phyloP scores from a whole-genome alignment of 2,113 vertebrate genomes.

The Trematomus loennbergii region DNA sequence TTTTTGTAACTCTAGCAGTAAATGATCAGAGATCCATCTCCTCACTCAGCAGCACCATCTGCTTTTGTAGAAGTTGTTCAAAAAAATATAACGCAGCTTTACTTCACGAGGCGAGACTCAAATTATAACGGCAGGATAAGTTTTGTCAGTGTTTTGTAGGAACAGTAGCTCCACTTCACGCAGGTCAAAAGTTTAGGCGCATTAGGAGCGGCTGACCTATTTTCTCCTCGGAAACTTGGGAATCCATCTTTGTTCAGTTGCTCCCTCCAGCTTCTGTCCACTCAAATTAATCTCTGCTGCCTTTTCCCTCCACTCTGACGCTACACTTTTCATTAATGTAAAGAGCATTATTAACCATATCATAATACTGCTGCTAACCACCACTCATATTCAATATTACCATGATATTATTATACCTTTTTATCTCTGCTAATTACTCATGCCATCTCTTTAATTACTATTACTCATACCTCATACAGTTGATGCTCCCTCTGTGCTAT shows the following conservation, averaged over 20 bases:
- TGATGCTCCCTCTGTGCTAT: not conserved
- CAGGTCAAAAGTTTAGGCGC: slow-evolving; percentile 82
- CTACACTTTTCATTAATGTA: not conserved
- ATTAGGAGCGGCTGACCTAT: slow-evolving; percentile 82
- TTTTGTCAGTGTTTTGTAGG: slow-evolving; percentile 36
- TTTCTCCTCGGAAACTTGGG: slow-evolving; percentile 74
- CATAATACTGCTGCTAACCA: too few relatives aligned
- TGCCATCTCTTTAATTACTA: not conserved
- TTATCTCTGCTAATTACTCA: not conserved
- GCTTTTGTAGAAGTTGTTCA: not conserved
- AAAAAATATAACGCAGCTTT: slow-evolving; percentile 9
- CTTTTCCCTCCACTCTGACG: not conserved
- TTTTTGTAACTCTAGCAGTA: slow-evolving; percentile 4
- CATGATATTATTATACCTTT: not conserved
- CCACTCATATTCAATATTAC: too few relatives aligned
- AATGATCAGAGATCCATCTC: slow-evolving; percentile 4
- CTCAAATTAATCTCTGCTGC: slow-evolving; percentile 48
- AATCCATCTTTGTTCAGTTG: slow-evolving; percentile 65
- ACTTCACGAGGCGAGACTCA: not conserved
- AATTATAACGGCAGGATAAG: slow-evolving; percentile 17
- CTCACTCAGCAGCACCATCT: not conserved
- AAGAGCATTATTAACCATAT: not conserved
- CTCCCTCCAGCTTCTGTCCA: slow-evolving; percentile 61
- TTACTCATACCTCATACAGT: not conserved
- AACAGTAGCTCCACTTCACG: slow-evolving; percentile 62